A percentile compares a stretch with the other conserved stretches of the same genome.
phyloP scores from a whole-genome alignment of 2,797 vertebrate genomes.

The Mus spretus region DNA sequence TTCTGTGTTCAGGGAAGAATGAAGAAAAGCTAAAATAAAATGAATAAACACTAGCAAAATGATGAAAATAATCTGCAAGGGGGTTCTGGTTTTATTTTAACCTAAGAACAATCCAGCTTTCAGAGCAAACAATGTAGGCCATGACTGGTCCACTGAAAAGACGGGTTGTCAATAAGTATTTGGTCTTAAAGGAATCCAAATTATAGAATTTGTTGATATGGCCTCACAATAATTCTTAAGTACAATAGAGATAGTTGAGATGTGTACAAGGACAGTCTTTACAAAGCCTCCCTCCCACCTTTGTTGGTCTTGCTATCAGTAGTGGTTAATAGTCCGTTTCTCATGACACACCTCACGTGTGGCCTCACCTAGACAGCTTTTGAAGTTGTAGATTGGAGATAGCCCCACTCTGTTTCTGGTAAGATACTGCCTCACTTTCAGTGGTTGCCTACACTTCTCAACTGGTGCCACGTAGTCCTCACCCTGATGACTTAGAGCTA shows the following conservation, averaged over 20 bases:
- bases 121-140: not conserved
- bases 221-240: constrained; percentile 23
- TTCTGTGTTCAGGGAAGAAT: constrained; percentile 3
- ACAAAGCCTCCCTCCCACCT: not conserved
- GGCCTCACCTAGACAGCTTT: constrained; percentile 16
- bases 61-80: not conserved
- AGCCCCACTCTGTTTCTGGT: not conserved
- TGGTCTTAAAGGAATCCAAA: not conserved
- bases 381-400: constrained; percentile 25
- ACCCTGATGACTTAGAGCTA: constrained; percentile 32
- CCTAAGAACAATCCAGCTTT: constrained; percentile 47
- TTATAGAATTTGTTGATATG: not conserved
- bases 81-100: not conserved
- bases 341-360: constrained; percentile 2
- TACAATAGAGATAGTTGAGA: not conserved
- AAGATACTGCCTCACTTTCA: not conserved
- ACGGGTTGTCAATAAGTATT: not conserved
- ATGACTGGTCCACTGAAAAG: not conserved
- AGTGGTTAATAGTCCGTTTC: not conserved
- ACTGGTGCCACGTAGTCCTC: constrained; percentile 49
- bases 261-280: constrained; percentile 33
- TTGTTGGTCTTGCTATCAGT: not conserved
- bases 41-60: not conserved
- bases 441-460: constrained; percentile 4
- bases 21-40: constrained; percentile 35